Evolutionary conservation across 2,797 vertebrate genomes (phyloP).

Genomic region (Malurus leucopterus): DNA sequence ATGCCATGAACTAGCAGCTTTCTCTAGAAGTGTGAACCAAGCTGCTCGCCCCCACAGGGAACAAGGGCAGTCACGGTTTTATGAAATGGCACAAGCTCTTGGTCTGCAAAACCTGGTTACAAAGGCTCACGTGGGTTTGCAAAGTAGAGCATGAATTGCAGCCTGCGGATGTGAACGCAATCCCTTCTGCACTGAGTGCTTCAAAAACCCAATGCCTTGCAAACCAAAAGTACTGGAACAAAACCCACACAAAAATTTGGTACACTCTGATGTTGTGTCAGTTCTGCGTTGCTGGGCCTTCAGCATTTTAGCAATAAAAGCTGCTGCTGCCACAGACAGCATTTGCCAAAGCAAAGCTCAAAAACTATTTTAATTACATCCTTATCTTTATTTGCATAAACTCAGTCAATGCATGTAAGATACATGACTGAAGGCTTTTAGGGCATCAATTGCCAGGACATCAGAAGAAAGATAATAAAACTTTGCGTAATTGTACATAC

Average conservation of each 20-base stretch:
- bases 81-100: neutral
- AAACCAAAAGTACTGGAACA: neutral
- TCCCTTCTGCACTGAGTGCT: neutral
- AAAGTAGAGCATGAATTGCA: neutral
- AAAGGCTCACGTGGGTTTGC: neutral
- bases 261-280: rapidly evolving
- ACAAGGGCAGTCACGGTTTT: rapidly evolving
- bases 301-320: neutral
- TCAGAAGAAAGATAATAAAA: neutral
- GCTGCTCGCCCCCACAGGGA: neutral
- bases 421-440: neutral
- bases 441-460: neutral
- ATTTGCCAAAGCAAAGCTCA: neutral
- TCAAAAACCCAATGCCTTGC: neutral
- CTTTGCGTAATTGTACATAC: neutral
- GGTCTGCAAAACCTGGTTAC: neutral
- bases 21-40: neutral
- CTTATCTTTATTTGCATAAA: neutral
- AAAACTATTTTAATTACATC: neutral
- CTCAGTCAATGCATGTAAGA: neutral
- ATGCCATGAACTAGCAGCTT: neutral
- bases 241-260: neutral
- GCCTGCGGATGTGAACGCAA: neutral
- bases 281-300: neutral
- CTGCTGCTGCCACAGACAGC: rapidly evolving